A percentile compares a stretch with the other conserved stretches of the same genome.
phyloP scores from a whole-genome alignment of 2,888 invertebrate species.

The Monochamus alternatus region DNA sequence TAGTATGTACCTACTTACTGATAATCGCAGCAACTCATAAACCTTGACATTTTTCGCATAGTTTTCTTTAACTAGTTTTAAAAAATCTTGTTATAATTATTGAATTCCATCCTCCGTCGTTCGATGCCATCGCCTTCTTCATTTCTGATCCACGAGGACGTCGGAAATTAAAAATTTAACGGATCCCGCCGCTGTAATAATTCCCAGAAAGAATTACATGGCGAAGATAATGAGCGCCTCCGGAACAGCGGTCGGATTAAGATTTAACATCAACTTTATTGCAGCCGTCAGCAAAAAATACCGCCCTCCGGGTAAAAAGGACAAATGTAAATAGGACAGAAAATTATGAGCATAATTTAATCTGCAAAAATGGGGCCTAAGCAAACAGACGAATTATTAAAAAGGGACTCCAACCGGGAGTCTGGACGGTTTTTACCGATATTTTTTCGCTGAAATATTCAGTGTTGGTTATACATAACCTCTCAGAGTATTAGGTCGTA shows the following conservation, averaged over 20 bases:
- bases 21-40: too few relatives aligned
- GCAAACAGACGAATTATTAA: conserved; percentile 15
- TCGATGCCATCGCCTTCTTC: too few relatives aligned
- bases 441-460: too few relatives aligned
- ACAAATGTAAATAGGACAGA: conserved; percentile 13
- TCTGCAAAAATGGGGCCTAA: conserved; percentile 5
- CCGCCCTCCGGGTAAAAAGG: neutral
- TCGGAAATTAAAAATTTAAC: neutral
- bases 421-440: neutral
- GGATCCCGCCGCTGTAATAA: neutral
- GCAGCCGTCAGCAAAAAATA: neutral
- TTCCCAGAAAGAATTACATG: neutral
- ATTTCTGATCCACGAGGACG: too few relatives aligned
- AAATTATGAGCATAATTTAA: conserved; percentile 29
- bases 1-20: too few relatives aligned
- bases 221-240: neutral
- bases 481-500: too few relatives aligned
- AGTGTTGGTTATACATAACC: too few relatives aligned
- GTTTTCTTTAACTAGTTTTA: too few relatives aligned
- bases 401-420: neutral
- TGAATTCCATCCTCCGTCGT: too few relatives aligned
- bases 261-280: conserved; percentile 18
- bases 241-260: neutral
- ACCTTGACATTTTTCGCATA: too few relatives aligned
- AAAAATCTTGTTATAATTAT: too few relatives aligned